phyloP scores from a whole-genome alignment of 1,140 invertebrate species.

The Cydia strobilella region DNA sequence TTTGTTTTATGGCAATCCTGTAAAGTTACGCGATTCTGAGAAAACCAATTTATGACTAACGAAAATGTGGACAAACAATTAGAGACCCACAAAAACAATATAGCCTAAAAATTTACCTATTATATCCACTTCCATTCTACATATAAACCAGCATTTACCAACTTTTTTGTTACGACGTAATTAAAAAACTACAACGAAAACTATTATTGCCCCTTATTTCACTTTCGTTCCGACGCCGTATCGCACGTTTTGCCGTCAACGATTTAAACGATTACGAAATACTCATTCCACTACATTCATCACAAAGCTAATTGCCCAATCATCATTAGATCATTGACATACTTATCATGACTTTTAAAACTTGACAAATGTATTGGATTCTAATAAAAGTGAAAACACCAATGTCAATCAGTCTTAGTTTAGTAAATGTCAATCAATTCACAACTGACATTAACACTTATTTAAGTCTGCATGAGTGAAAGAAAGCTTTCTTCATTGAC shows the following conservation, averaged over 20 bases:
- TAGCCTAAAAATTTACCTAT: too few species aligned
- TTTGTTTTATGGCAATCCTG: too few species aligned
- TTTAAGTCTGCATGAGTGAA: not conserved
- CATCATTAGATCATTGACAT: not conserved
- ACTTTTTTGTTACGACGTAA: constrained; percentile 3
- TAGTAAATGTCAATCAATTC: not conserved
- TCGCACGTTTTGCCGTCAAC: not conserved
- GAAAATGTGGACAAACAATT: too few species aligned
- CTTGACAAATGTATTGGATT: not conserved
- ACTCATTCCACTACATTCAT: not conserved
- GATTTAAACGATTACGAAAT: not conserved
- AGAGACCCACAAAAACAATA: too few species aligned
- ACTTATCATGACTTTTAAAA: not conserved
- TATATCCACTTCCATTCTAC: too few species aligned
- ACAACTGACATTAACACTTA: not conserved
- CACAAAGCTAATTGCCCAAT: not conserved
- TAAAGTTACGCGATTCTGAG: too few species aligned
- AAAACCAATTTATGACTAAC: too few species aligned
- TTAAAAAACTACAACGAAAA: not conserved
- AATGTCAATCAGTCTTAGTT: not conserved
- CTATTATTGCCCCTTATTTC: not conserved
- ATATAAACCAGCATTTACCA: not conserved
- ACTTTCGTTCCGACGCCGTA: not conserved
- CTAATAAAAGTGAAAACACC: constrained; percentile 4
- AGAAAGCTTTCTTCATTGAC: constrained; percentile 14